Base-by-base conservation (phyloP, 2,888 invertebrate genomes). In the Megaustenia siamemsis region DNA sequence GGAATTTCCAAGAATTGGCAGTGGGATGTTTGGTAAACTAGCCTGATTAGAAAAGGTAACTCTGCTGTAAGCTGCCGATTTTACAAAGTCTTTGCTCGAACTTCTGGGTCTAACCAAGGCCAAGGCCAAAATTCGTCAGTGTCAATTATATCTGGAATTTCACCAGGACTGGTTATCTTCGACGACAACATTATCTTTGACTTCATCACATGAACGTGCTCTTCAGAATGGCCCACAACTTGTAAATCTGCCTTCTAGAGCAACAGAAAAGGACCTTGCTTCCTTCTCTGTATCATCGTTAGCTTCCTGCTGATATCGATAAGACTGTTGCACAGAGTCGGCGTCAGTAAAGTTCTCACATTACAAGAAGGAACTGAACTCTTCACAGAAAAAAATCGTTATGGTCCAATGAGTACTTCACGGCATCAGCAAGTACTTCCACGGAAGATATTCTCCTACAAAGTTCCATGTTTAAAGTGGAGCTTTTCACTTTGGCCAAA, bases 31-130 rank as follows among this genome's bases (percentile, higher is more conserved):
- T 24, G 63, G 60, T 21, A 82, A 28, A 12, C 10, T 18, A 0
- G 5, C 24, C 40, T 82, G 81, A 6, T 71, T 6, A 24, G 40
- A n/a, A 40, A 82, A 82, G 2, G 81, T 82, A 10, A 53, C 28
- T 24, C n/a, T 53, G 49, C 15, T 73, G n/a, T 45, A n/a, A 1
- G 24, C 18, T 24, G 40, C 4, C 28, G 40, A 38, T 35, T 24
- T 53, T 76, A 82, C 15, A 82, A 10, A 24, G 21, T n/a, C 35
- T 28, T 38, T 18, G 66, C 43, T 12, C 66, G 38, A 0, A 24
- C 2, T 4, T 76, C 43, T 15, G 43, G 66, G 21, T 75, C 43
- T 12, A 82, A 38, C 82, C 82, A 82, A 63, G 82, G 75, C 82
- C 82, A 82, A 1, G 75, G 63, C 82, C 82, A 82, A 21, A 82